These are phyloP conservation scores for Nycticebus coucang DNA, from an alignment of 2,113 vertebrate species.

Conservation along the genomic window DNA sequence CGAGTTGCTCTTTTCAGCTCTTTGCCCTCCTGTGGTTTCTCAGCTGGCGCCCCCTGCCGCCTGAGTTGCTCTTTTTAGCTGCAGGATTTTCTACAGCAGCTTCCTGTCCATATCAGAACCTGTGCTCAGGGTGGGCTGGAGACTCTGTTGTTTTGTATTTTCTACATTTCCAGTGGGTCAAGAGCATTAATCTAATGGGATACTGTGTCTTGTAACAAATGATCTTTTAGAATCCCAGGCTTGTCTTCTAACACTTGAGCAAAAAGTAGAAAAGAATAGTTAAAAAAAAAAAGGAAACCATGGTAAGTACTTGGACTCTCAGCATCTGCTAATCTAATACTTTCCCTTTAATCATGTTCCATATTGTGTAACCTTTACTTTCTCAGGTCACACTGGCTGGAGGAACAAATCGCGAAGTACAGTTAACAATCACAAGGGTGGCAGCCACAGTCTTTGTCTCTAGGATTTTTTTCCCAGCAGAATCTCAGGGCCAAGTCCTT, in stretches of 20 bases:
- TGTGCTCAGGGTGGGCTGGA: not conserved
- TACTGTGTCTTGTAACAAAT: not conserved
- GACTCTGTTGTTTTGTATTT: not conserved
- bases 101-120: not conserved
- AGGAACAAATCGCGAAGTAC: conserved; percentile 47
- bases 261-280: conserved; percentile 49
- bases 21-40: not conserved
- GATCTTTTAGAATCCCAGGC: not conserved
- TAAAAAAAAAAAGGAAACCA: conserved; percentile 51
- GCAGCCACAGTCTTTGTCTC: not conserved
- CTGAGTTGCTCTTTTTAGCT: not conserved
- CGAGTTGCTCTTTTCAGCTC: not conserved
- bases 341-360: conserved; percentile 64
- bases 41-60: not conserved
- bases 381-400: conserved; percentile 48
- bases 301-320: conserved; percentile 51
- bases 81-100: not conserved
- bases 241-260: not conserved
- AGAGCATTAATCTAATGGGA: not conserved
- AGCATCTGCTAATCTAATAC: conserved; percentile 12
- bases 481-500: not conserved
- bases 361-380: conserved; percentile 54
- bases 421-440: conserved; percentile 9
- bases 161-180: not conserved
- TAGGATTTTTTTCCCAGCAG: not conserved